phyloP scores from a whole-genome alignment of 2,888 invertebrate genomes.

The Hartigia nigra region DNA sequence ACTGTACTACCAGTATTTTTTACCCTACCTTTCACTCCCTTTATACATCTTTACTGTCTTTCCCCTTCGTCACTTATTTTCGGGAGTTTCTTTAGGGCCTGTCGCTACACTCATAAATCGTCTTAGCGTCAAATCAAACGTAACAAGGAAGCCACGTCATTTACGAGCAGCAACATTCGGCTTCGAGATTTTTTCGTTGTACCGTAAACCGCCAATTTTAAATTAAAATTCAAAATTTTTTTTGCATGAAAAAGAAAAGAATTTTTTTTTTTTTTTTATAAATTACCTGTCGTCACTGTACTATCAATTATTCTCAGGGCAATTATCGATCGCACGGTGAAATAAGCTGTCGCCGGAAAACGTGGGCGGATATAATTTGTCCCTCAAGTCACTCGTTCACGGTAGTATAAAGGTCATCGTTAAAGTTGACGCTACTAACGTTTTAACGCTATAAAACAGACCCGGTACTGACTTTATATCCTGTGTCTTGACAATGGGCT shows the following conservation, averaged over 20 bases:
- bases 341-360: not conserved
- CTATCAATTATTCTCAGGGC: not conserved
- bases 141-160: not conserved
- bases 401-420: not conserved
- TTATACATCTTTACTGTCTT: not conserved
- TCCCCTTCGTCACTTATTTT: not conserved
- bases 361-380: not conserved
- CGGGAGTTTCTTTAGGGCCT: not conserved
- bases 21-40: not conserved
- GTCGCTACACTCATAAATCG: constrained; percentile 1
- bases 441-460: not conserved
- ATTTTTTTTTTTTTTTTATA: too few species aligned
- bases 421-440: not conserved
- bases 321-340: not conserved
- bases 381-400: not conserved
- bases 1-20: not conserved
- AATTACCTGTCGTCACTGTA: not conserved
- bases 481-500: not conserved
- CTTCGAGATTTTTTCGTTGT: not conserved
- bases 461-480: not conserved
- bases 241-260: too few species aligned
- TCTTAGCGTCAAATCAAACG: not conserved
- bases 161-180: not conserved
- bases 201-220: too few species aligned
- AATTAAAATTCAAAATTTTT: not conserved